Evolutionary conservation across 1,140 invertebrate species (phyloP), one percentile per base, ranked within the genome.

Genomic region (Drosophila kurseongensis): DNA sequence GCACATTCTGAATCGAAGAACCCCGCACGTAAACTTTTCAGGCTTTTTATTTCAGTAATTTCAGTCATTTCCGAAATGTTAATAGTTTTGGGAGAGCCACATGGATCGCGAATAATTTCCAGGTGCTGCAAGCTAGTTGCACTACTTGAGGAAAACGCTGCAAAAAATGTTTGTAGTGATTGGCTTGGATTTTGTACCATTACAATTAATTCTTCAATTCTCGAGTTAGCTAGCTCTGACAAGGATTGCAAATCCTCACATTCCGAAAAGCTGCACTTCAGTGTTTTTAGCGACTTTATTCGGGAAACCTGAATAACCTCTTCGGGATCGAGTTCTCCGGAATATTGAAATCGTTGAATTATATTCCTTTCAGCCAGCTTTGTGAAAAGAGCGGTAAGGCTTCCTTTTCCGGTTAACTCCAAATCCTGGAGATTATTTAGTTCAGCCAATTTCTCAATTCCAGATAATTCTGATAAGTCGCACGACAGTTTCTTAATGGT

Each of bases 201-300:
- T 9, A 29, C 6, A 6, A n/a, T 23, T 13, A 58, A n/a, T 12
- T 58, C 56, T 48, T 58, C 56, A 35, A 58, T n/a, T 35, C 16
- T 47, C 10, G 29, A 47, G 29, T 35, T 23, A n/a, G 29, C 42
- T n/a, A 58, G 42, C 13, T 35, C 29, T 9, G 14, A 2, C 14
- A 23, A 23, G 9, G 29, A 35, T 10, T 0, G 18, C 5, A 5
- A 14, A 13, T 45, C 4, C 29, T 18, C 10, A 4, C 1, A 5
- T 4, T 29, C 9, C n/a, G n/a, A 5, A 12, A n/a, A 10, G 13
- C 3, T 0, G 9, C 45, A 35, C 14, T n/a, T 2, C 6, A 58
- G n/a, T 18, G 32, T 58, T 18, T 23, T 58, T 4, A 58, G 7
- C 4, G 56, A 58, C 42, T 2, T 58, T 35, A 58, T 35, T 10